phyloP scores from a whole-genome alignment of 2,113 vertebrate species.

The Campylomormyrus numenius region DNA sequence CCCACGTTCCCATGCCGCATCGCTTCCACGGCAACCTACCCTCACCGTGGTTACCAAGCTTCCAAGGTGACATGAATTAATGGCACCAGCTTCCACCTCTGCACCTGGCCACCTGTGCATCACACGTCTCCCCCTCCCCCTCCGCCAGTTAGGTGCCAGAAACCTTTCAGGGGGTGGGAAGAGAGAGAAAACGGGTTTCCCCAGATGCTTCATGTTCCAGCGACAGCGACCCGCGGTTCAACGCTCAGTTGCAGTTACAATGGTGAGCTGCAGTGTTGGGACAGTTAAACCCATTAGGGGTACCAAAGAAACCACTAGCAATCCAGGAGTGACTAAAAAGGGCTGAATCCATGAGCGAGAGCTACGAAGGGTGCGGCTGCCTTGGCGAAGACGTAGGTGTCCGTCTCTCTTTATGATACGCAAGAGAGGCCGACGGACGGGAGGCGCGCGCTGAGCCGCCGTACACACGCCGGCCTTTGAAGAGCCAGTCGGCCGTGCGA shows the following conservation, averaged over 20 bases:
- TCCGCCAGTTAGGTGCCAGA: background rate
- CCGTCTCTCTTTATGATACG: background rate
- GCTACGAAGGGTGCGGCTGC: background rate
- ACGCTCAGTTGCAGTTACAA: too few species aligned
- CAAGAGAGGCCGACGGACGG: background rate
- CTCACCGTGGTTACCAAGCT: background rate
- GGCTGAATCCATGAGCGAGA: background rate
- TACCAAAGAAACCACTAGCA: background rate
- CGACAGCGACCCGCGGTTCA: background rate
- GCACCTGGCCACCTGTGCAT: background rate
- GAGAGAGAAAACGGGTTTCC: background rate
- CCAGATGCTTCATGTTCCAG: background rate
- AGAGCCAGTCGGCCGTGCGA: background rate
- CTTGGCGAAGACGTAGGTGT: background rate
- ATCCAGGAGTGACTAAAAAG: background rate
- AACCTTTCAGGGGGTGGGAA: background rate
- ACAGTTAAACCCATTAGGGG: background rate
- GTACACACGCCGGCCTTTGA: background rate
- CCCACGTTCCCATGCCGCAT: background rate
- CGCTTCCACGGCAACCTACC: background rate
- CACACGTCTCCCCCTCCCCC: background rate
- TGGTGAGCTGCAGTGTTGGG: background rate
- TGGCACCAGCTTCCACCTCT: background rate
- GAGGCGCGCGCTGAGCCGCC: rapidly evolving
- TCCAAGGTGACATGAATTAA: background rate